Conservation (phyloP, 2,113 vertebrate species). For the Motacilla alba region DNA sequence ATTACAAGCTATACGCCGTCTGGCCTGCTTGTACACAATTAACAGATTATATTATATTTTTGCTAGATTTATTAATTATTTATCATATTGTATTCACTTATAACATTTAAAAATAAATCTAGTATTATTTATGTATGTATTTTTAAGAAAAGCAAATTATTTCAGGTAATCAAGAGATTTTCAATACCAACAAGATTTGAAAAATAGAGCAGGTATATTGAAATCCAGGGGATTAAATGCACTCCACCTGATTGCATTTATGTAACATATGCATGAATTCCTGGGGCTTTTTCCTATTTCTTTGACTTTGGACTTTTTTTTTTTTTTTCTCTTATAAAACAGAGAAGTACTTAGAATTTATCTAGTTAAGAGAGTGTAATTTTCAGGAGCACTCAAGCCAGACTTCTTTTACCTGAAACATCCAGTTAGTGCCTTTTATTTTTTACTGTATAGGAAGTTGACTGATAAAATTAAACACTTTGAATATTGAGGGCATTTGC, state of each 20-base stretch:
- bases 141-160: not conserved
- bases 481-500: not conserved
- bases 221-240: conserved; percentile 6
- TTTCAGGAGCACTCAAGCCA: not conserved
- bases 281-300: not conserved
- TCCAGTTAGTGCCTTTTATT: not conserved
- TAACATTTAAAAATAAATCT: not conserved
- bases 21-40: not conserved
- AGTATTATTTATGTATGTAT: not conserved
- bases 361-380: not conserved
- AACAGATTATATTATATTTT: not conserved
- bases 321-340: not conserved
- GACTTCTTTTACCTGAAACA: not conserved
- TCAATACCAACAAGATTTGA: not conserved
- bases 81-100: not conserved
- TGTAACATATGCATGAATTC: conserved; percentile 20
- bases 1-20: not conserved
- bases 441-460: not conserved
- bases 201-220: conserved; percentile 23
- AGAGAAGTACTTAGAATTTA: not conserved
- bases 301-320: not conserved
- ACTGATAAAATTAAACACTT: not conserved
- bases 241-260: conserved; percentile 38
- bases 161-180: conserved; percentile 2
- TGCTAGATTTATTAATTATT: not conserved